These are phyloP conservation scores for Plutella xylostella DNA, from an alignment of 2,888 invertebrate genomes.

Conservation along the genomic window DNA sequence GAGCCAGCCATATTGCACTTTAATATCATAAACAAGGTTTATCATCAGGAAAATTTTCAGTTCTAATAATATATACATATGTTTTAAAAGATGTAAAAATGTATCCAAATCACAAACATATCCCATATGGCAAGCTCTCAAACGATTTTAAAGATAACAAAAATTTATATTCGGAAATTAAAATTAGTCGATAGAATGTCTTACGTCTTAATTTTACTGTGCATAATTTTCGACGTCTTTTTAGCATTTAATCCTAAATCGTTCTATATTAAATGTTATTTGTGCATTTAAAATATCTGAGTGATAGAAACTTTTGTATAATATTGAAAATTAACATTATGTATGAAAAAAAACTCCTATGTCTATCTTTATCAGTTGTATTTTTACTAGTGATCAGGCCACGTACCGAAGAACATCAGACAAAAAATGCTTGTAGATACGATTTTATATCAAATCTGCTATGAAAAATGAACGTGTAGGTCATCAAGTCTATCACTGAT, in stretches of 20 bases:
- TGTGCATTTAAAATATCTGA: slow-evolving; percentile 49
- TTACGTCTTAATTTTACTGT: slow-evolving; percentile 46
- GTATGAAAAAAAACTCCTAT: slow-evolving; percentile 21
- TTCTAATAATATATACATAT: background rate
- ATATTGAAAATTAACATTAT: slow-evolving; percentile 18
- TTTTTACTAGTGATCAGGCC: too few relatives aligned
- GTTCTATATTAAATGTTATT: slow-evolving; percentile 42
- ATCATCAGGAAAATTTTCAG: background rate
- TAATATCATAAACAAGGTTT: background rate
- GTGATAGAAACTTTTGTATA: slow-evolving; percentile 39
- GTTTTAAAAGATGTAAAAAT: slow-evolving; percentile 5
- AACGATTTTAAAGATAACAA: slow-evolving; percentile 43
- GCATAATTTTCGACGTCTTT: slow-evolving; percentile 59
- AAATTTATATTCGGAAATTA: slow-evolving; percentile 66
- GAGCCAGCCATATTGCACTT: background rate
- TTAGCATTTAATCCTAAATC: slow-evolving; percentile 43
- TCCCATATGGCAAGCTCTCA: slow-evolving; percentile 56
- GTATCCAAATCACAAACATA: slow-evolving; percentile 51
- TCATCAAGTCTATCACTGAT: too few relatives aligned
- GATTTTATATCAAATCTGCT: too few relatives aligned
- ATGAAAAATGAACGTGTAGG: too few relatives aligned
- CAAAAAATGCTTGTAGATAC: too few relatives aligned
- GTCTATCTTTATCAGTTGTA: too few relatives aligned
- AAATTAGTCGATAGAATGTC: slow-evolving; percentile 63
- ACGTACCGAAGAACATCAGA: too few relatives aligned